Percentiles rank a stretch among this genome's conserved stretches.
These are phyloP conservation scores for Oscheius sp. DNA, from an alignment of 2,888 invertebrate species.

Conservation along the genomic window DNA sequence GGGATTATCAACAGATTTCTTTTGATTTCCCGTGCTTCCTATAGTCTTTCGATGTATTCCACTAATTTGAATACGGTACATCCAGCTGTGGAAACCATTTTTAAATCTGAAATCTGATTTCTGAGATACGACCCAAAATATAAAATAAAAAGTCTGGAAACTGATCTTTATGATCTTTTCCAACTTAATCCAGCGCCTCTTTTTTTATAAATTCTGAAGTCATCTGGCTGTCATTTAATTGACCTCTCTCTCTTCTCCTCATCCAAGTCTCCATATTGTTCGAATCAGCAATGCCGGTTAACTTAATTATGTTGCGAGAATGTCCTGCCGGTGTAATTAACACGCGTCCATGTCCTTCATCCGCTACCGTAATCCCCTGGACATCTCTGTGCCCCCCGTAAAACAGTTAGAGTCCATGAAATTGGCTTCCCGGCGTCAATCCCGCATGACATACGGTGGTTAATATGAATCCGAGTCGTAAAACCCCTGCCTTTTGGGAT, in stretches of 20 bases:
- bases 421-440: conserved; percentile 20
- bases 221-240: background rate
- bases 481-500: conserved; percentile 16
- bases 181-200: background rate
- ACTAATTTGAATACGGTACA: too few relatives aligned
- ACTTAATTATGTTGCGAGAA: conserved; percentile 26
- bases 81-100: too few relatives aligned
- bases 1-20: too few relatives aligned
- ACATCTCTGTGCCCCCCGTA: conserved; percentile 7
- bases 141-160: too few relatives aligned
- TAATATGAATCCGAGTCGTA: conserved; percentile 40
- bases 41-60: too few relatives aligned
- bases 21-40: too few relatives aligned
- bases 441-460: conserved; percentile 37
- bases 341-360: background rate
- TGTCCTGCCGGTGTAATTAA: conserved; percentile 11
- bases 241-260: conserved; percentile 1
- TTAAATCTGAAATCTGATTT: too few relatives aligned
- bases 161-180: too few relatives aligned
- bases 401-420: conserved; percentile 41
- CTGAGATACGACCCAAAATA: too few relatives aligned
- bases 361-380: conserved; percentile 12
- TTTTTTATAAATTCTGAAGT: too few relatives aligned
- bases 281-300: conserved; percentile 12
- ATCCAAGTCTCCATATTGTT: conserved; percentile 25